These are phyloP conservation scores for Chaetodon trifasciatus DNA, from an alignment of 2,797 vertebrate genomes.

Conservation along the genomic window DNA sequence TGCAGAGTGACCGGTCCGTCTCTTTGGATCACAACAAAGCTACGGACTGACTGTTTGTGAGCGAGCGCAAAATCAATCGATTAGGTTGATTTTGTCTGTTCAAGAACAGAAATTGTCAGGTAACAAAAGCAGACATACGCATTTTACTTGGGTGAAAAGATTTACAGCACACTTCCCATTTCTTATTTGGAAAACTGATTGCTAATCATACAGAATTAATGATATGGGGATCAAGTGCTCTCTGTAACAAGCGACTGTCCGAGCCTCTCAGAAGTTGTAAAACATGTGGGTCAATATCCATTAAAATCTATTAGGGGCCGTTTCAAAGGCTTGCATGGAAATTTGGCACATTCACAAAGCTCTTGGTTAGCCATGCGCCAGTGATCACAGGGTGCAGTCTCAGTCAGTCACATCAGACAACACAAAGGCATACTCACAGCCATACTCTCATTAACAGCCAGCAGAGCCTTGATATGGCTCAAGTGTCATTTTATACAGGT, in stretches of 20 bases:
- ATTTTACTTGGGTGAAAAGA: not conserved
- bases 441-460: slow-evolving; percentile 68
- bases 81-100: slow-evolving; percentile 47
- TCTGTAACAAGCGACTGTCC: slow-evolving; percentile 16
- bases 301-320: slow-evolving; percentile 60
- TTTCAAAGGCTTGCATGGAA: slow-evolving; percentile 61
- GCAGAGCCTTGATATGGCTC: slow-evolving; percentile 60
- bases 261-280: slow-evolving; percentile 24
- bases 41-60: too few species aligned
- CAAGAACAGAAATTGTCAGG: slow-evolving; percentile 53
- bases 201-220: not conserved
- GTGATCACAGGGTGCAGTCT: slow-evolving; percentile 55
- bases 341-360: slow-evolving; percentile 64
- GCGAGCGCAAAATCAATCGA: not conserved
- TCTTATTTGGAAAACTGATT: not conserved
- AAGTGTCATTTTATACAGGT: slow-evolving; percentile 63
- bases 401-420: slow-evolving; percentile 57
- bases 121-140: not conserved
- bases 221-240: slow-evolving; percentile 9
- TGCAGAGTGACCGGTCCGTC: not conserved
- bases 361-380: slow-evolving; percentile 58
- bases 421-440: slow-evolving; percentile 59
- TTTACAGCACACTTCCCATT: not conserved
- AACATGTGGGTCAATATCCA: slow-evolving; percentile 56
- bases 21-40: not conserved